Percentiles rank a stretch among this genome's conserved stretches.
Conservation (phyloP, 92 coral and sea anemone genomes). For the Umimayanthus kanabou region DNA sequence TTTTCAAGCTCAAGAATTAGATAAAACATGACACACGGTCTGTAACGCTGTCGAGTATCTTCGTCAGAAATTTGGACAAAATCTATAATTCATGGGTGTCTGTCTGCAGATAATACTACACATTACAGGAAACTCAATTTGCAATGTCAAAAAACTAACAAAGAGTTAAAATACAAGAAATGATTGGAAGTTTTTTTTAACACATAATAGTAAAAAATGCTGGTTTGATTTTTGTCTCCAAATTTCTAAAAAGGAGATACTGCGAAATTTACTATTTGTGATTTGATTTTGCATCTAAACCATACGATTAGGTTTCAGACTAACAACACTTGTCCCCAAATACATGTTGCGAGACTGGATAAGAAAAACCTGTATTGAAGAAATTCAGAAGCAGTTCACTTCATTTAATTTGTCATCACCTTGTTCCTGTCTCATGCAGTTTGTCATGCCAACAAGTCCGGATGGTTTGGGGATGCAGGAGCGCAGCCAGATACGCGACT, state of each 20-base stretch:
- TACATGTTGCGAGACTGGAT: neutral
- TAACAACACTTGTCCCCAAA: too few relatives aligned
- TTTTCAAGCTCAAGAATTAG: neutral
- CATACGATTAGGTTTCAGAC: neutral
- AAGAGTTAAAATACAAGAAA: neutral
- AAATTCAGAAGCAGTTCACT: neutral
- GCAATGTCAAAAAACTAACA: neutral
- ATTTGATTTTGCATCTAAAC: neutral
- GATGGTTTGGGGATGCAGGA: conserved; percentile 49
- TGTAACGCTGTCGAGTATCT: neutral
- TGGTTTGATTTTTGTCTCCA: too few relatives aligned
- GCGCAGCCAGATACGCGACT: conserved; percentile 71
- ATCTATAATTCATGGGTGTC: too few relatives aligned
- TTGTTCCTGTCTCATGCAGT: conserved; percentile 77
- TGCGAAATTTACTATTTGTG: too few relatives aligned
- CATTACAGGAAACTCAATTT: neutral
- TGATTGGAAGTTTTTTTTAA: neutral
- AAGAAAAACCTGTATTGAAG: neutral
- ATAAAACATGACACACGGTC: neutral
- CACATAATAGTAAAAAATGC: too few relatives aligned
- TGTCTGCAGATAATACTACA: too few relatives aligned
- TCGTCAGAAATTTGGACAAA: neutral
- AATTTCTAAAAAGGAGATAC: too few relatives aligned
- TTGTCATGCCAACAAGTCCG: conserved; percentile 85
- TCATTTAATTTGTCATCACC: neutral